Percentiles rank a stretch among this genome's conserved stretches.
Evolutionary conservation across 30 jellyfish, hydroid and myxozoan species (phyloP).

Genomic region (Aurelia sp.): DNA sequence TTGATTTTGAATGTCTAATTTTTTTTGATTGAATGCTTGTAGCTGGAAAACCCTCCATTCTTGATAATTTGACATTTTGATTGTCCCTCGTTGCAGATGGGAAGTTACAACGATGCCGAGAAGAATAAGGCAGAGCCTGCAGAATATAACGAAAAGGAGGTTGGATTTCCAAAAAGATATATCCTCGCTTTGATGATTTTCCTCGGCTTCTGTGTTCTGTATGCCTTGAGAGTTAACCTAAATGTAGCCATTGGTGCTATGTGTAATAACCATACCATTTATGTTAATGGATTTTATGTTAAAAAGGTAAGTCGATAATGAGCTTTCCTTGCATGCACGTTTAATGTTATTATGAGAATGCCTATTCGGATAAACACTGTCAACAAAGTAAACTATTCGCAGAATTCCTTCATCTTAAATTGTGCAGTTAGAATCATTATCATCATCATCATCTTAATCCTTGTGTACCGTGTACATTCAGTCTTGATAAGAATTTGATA

Average conservation of each 20-base stretch:
- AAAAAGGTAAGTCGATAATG: conserved; percentile 65
- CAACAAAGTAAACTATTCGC: too few relatives aligned
- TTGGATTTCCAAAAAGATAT: conserved; percentile 93
- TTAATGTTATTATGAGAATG: too few relatives aligned
- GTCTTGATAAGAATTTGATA: too few relatives aligned
- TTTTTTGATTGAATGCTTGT: too few relatives aligned
- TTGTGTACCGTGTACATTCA: too few relatives aligned
- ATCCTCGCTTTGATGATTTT: conserved; percentile 92
- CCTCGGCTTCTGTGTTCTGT: conserved; percentile 90
- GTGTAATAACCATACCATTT: conserved; percentile 95
- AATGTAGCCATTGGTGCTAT: conserved; percentile 99
- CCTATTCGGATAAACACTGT: too few relatives aligned
- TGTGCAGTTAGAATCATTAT: too few relatives aligned
- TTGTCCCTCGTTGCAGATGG: conserved; percentile 50
- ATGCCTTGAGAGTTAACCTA: conserved; percentile 92
- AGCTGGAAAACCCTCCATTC: too few relatives aligned
- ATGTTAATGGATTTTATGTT: conserved; percentile 93
- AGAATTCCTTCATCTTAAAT: too few relatives aligned
- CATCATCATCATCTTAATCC: too few relatives aligned
- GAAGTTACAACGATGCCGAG: conserved; percentile 50
- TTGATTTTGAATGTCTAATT: too few relatives aligned
- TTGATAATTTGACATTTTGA: background rate
- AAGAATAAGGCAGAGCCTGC: conserved; percentile 33
- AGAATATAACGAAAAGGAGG: conserved; percentile 76
- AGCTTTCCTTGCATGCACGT: too few relatives aligned